Conservation (phyloP, 2,888 invertebrate species). For the Glyphotaelius pellucidus region DNA sequence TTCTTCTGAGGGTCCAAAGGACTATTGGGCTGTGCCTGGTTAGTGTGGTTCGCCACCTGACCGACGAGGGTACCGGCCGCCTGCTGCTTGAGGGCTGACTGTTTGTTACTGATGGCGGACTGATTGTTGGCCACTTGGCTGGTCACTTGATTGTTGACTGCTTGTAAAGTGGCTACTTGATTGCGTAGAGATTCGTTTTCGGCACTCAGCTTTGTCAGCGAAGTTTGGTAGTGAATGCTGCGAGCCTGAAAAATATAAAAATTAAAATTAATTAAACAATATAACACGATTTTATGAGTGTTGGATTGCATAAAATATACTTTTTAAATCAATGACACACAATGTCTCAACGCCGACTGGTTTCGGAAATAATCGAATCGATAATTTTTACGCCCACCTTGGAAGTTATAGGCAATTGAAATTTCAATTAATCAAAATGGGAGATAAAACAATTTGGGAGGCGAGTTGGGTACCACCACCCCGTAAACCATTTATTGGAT, state of each 20-base stretch:
- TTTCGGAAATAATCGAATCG: not conserved
- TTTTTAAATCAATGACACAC: not conserved
- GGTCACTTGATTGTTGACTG: conserved; percentile 62
- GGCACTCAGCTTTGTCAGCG: conserved; percentile 81
- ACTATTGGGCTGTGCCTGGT: conserved; percentile 72
- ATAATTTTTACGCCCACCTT: not conserved
- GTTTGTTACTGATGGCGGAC: not conserved
- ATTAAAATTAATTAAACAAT: not conserved
- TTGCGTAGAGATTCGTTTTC: conserved; percentile 84
- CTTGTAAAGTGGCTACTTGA: conserved; percentile 74
- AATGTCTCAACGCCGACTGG: not conserved
- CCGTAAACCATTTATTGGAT: too few species aligned
- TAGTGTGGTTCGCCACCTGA: conserved; percentile 77
- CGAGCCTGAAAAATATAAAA: conserved; percentile 78
- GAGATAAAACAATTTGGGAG: not conserved
- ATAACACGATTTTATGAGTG: not conserved
- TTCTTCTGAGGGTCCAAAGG: conserved; percentile 70
- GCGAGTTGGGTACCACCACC: too few species aligned
- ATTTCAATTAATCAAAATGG: not conserved
- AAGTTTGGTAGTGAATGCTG: conserved; percentile 84
- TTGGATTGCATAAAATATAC: not conserved
- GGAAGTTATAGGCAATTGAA: not conserved
- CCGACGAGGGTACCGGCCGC: not conserved
- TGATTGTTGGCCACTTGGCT: conserved; percentile 21
- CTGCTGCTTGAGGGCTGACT: not conserved